phyloP scores from a whole-genome alignment of 2,888 invertebrate species.

The Periphyllus acericola region DNA sequence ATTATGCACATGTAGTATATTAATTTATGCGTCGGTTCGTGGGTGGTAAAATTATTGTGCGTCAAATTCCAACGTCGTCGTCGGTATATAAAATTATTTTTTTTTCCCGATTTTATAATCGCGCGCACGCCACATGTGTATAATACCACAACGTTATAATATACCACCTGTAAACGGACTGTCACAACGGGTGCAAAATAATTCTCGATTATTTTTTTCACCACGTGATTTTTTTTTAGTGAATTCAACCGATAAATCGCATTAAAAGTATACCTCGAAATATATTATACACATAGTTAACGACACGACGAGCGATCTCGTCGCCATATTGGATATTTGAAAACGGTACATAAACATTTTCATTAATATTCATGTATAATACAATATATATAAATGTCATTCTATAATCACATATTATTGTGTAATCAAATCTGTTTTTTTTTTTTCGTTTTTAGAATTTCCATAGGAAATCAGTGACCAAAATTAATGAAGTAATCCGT shows the following conservation, averaged over 20 bases:
- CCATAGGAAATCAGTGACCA: too few relatives aligned
- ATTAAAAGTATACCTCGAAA: too few relatives aligned
- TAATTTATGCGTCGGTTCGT: background rate
- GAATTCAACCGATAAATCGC: too few relatives aligned
- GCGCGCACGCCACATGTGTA: background rate
- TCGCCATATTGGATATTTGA: background rate
- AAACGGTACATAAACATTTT: too few relatives aligned
- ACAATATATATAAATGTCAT: too few relatives aligned
- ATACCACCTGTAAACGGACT: background rate
- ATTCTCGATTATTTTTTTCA: background rate
- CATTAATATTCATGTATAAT: too few relatives aligned
- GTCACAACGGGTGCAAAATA: background rate
- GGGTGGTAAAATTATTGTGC: slow-evolving; percentile 1
- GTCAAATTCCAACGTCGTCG: background rate
- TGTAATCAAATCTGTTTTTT: too few relatives aligned
- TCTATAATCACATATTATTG: too few relatives aligned
- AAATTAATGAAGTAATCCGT: too few relatives aligned
- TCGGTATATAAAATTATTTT: background rate
- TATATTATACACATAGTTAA: too few relatives aligned
- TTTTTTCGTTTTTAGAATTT: too few relatives aligned
- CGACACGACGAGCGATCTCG: background rate
- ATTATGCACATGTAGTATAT: background rate
- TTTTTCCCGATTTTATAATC: background rate
- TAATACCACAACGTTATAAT: background rate
- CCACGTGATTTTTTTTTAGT: background rate